Percentiles rank a stretch among this genome's conserved stretches.
These are phyloP conservation scores for Paramisgurnus dabryanus DNA, from an alignment of 2,113 vertebrate species.

Conservation along the genomic window DNA sequence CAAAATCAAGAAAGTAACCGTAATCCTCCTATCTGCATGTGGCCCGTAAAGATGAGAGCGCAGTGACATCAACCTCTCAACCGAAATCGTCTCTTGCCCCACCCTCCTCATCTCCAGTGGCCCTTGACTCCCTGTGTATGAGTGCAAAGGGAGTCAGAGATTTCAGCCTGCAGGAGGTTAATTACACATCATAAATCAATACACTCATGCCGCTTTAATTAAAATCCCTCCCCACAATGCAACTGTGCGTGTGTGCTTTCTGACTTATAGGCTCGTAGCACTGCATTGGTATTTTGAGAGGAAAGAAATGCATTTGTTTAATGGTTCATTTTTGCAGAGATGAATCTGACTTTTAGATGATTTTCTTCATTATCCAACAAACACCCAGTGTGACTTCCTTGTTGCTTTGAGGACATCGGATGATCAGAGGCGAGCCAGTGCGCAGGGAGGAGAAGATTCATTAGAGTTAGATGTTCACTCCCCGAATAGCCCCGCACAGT, in stretches of 20 bases:
- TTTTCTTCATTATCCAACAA: neutral
- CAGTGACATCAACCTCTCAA: constrained; percentile 8
- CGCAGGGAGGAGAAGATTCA: neutral
- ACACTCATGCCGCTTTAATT: constrained; percentile 35
- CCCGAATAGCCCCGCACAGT: constrained; percentile 19
- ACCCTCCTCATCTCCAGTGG: neutral
- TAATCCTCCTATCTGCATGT: constrained; percentile 16
- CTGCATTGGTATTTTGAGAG: constrained; percentile 13
- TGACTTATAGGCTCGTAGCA: constrained; percentile 23
- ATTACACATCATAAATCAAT: constrained; percentile 57
- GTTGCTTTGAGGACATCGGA: neutral
- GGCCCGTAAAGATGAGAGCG: constrained; percentile 24
- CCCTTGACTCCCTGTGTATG: neutral
- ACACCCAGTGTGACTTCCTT: neutral
- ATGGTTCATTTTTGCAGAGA: constrained; percentile 18
- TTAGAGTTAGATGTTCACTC: constrained; percentile 15
- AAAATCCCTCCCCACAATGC: constrained; percentile 33
- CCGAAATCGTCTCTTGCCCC: constrained; percentile 22
- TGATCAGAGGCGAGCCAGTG: neutral
- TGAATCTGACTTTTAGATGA: constrained; percentile 16
- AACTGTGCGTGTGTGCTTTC: constrained; percentile 6
- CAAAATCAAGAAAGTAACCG: neutral
- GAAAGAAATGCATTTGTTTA: constrained; percentile 16
- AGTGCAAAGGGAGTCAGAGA: constrained; percentile 29
- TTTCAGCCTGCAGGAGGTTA: constrained; percentile 45